Evolutionary conservation across 2,113 vertebrate species (phyloP).

Genomic region (Phylloscopus whistleri): DNA sequence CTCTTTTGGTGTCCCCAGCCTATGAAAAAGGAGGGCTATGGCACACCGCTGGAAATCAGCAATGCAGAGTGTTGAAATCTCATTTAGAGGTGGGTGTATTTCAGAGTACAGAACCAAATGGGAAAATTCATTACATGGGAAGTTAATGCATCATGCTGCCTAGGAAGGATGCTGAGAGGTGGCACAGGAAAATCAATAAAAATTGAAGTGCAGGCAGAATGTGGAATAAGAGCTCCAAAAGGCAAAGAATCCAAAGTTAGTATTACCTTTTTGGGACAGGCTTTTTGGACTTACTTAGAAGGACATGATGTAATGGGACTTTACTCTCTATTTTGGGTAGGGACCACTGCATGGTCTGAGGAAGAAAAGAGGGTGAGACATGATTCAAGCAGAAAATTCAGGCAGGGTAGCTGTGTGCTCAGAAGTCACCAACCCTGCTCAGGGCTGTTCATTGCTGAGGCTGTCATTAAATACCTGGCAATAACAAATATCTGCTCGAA

Average conservation of each 20-base stretch:
- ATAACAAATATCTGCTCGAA: neutral
- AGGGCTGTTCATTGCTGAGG: neutral
- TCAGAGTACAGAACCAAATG: slow-evolving; percentile 1
- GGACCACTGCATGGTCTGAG: neutral
- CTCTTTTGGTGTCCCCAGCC: neutral
- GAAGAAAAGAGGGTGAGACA: neutral
- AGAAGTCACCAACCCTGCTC: neutral
- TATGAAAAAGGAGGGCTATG: neutral
- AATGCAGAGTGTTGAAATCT: neutral
- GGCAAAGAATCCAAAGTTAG: neutral
- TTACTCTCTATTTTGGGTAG: neutral
- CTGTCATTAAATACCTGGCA: neutral
- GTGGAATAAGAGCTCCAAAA: slow-evolving; percentile 21
- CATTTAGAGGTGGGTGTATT: slow-evolving; percentile 17
- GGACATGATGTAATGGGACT: neutral
- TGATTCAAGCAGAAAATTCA: neutral
- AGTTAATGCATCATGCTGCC: slow-evolving; percentile 49
- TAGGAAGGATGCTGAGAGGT: neutral
- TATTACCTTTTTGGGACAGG: neutral
- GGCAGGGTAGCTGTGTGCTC: neutral
- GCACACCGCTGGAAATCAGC: slow-evolving; percentile 20
- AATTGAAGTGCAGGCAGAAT: slow-evolving; percentile 7
- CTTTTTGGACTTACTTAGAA: neutral
- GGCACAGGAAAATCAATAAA: slow-evolving; percentile 39
- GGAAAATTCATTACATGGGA: slow-evolving; percentile 45